phyloP scores from a whole-genome alignment of 2,797 vertebrate species.

The Pachyuromys duprasi region DNA sequence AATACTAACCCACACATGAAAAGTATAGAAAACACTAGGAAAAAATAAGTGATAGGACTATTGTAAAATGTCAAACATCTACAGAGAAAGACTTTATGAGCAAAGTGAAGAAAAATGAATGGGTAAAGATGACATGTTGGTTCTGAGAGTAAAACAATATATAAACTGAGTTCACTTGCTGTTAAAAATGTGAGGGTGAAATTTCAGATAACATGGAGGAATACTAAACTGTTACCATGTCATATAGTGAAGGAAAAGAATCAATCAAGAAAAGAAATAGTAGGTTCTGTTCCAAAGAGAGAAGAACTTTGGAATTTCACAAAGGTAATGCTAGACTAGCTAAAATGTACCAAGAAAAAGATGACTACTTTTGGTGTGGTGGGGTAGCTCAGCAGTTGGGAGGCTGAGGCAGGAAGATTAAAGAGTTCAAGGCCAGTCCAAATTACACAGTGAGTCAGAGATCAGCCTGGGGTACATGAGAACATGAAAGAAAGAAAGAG shows the following conservation, averaged over 20 bases:
- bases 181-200: constrained; percentile 13
- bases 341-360: background rate
- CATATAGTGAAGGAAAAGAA: background rate
- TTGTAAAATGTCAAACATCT: constrained; percentile 30
- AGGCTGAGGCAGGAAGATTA: background rate
- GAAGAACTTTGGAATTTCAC: background rate
- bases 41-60: constrained; percentile 12
- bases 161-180: background rate
- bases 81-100: constrained; percentile 4
- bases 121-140: background rate
- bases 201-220: background rate
- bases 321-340: background rate
- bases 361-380: background rate
- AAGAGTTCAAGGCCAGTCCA: background rate
- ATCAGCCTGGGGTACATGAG: background rate
- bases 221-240: background rate
- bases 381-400: background rate
- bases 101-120: constrained; percentile 32
- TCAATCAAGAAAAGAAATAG: background rate
- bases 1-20: background rate
- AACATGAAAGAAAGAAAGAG: background rate
- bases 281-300: background rate
- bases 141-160: constrained; percentile 48
- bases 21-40: constrained; percentile 42
- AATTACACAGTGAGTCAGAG: background rate